Evolutionary conservation across 1,140 invertebrate genomes (phyloP).

Genomic region (Drosophila serrata): DNA sequence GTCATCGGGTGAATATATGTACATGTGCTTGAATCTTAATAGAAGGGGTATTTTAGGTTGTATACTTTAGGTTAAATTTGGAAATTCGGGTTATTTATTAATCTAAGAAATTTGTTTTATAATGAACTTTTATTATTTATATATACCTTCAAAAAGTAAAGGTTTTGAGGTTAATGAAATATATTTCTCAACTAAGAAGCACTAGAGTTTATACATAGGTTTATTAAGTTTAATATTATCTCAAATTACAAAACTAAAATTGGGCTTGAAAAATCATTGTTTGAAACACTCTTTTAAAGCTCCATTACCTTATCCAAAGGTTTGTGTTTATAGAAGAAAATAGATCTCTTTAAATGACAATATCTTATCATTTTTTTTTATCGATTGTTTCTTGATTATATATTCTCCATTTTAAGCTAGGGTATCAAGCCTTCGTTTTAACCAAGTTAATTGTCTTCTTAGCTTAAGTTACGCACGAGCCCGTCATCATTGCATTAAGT

Average conservation of each 20-base stretch:
- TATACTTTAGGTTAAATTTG: too few species aligned
- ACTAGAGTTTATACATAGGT: neutral
- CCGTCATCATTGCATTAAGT: conserved; percentile 45
- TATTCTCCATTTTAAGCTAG: neutral
- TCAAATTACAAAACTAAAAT: neutral
- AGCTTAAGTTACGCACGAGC: conserved; percentile 52
- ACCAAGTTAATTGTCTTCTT: neutral
- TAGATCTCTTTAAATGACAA: too few species aligned
- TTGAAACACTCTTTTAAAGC: too few species aligned
- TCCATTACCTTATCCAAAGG: too few species aligned
- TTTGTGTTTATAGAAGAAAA: too few species aligned
- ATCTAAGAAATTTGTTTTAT: too few species aligned
- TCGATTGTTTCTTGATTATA: neutral
- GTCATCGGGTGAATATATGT: conserved; percentile 35
- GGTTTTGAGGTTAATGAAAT: neutral
- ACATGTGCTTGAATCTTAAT: conserved; percentile 4
- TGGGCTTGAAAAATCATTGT: neutral
- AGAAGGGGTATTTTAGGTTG: neutral
- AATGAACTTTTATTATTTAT: neutral
- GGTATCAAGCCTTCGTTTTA: neutral
- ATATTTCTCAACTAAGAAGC: neutral
- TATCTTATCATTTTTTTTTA: neutral
- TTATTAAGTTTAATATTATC: neutral
- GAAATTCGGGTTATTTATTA: neutral
- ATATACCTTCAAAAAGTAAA: neutral